These are phyloP conservation scores for Drosophila nr. perissopoda DNA, from an alignment of 2,888 invertebrate species.

Conservation along the genomic window DNA sequence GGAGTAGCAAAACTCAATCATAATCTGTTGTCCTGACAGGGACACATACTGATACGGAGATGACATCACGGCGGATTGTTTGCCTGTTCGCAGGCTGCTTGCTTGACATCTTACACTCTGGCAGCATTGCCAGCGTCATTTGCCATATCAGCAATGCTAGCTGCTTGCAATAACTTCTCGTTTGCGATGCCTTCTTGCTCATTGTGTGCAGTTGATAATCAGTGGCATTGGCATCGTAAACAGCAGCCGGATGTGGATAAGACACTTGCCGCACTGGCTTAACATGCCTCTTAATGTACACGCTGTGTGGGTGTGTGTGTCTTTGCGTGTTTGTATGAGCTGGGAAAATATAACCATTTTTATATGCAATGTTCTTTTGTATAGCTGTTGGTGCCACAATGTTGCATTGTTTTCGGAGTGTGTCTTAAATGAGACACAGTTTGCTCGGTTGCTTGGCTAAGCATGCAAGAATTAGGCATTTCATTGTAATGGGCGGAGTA, in stretches of 20 bases:
- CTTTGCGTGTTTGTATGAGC: slow-evolving; percentile 30
- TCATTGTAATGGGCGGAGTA: slow-evolving; percentile 36
- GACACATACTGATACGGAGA: slow-evolving; percentile 22
- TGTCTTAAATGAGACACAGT: slow-evolving; percentile 16
- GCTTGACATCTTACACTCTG: slow-evolving; percentile 66
- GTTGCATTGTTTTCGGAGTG: slow-evolving; percentile 40
- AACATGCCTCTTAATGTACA: slow-evolving; percentile 65
- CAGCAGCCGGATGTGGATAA: slow-evolving; percentile 74
- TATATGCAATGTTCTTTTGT: slow-evolving; percentile 49
- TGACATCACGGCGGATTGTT: slow-evolving; percentile 3
- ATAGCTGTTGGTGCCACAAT: slow-evolving; percentile 36
- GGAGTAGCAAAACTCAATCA: slow-evolving; percentile 71
- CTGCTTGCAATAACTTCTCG: slow-evolving; percentile 77
- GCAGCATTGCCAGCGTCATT: slow-evolving; percentile 15
- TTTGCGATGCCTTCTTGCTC: slow-evolving; percentile 46
- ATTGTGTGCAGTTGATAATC: slow-evolving; percentile 73
- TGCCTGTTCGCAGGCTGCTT: not conserved
- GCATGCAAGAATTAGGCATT: slow-evolving; percentile 71
- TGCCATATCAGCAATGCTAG: slow-evolving; percentile 22
- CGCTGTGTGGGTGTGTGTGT: no score
- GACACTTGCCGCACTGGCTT: slow-evolving; percentile 72
- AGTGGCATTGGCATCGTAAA: slow-evolving; percentile 77
- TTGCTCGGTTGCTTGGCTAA: slow-evolving; percentile 49
- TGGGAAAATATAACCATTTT: slow-evolving; percentile 57
- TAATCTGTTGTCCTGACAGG: slow-evolving; percentile 74